Conservation (phyloP, 2,797 vertebrate species). For the Neopelma chrysocephalum region DNA sequence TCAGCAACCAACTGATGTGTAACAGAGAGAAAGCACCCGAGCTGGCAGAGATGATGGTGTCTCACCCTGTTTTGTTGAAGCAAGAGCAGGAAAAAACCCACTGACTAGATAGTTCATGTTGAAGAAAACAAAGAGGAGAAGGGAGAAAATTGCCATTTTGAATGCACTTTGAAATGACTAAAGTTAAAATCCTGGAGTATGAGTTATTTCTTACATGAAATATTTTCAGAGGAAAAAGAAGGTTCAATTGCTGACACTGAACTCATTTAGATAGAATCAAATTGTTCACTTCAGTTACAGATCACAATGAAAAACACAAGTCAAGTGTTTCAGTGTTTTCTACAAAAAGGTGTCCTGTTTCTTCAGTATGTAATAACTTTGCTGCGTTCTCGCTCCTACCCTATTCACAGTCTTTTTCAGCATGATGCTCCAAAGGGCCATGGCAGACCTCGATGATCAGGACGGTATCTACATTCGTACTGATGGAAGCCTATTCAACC, state of each 20-base stretch:
- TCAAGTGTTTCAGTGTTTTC: not conserved
- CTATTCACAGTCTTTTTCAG: too few species aligned
- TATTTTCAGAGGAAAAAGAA: not conserved
- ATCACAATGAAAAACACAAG: not conserved
- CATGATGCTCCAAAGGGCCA: too few species aligned
- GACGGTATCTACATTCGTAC: too few species aligned
- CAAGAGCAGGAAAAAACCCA: not conserved
- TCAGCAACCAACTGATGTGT: not conserved
- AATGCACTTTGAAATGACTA: not conserved
- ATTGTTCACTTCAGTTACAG: not conserved
- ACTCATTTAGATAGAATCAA: not conserved
- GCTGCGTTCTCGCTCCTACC: too few species aligned
- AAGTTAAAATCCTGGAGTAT: not conserved
- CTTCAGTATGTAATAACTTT: not conserved
- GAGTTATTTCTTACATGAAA: not conserved
- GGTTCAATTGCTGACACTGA: not conserved
- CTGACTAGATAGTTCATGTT: not conserved
- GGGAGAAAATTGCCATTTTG: not conserved
- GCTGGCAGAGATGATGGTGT: not conserved
- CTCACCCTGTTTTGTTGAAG: not conserved
- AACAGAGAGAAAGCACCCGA: not conserved
- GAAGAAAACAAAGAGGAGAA: not conserved
- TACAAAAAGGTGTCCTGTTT: not conserved
- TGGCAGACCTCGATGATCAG: too few species aligned
- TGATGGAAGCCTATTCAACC: too few species aligned